Conservation (phyloP, 2,113 vertebrate species). For the Strix aluco region DNA sequence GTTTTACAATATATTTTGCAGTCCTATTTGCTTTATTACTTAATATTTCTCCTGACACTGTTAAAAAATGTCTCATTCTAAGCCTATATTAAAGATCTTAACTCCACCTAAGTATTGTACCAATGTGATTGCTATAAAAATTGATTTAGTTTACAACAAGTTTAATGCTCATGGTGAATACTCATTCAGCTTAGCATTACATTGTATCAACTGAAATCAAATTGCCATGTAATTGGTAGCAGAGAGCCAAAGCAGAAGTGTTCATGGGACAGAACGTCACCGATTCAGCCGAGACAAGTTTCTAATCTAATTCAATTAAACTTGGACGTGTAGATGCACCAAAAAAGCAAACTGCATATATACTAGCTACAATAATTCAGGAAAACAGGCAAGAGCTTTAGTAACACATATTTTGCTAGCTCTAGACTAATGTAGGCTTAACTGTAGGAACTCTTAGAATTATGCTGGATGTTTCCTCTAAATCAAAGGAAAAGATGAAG, state of each 20-base stretch:
- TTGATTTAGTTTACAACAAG: neutral
- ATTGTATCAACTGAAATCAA: neutral
- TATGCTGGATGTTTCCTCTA: neutral
- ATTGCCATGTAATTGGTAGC: neutral
- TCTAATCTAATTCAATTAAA: neutral
- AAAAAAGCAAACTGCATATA: accelerated
- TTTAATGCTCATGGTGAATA: neutral
- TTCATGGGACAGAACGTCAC: neutral
- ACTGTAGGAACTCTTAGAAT: neutral
- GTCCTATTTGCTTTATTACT: constrained; percentile 22
- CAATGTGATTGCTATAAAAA: neutral
- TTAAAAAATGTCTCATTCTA: neutral
- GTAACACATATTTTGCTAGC: neutral
- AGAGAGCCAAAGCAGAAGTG: neutral
- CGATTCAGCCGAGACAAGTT: neutral
- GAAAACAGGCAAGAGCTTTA: neutral
- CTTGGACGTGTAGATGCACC: neutral
- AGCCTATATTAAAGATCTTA: neutral
- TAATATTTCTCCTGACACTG: neutral
- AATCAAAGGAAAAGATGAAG: neutral
- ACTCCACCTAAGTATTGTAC: neutral
- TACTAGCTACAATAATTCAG: neutral
- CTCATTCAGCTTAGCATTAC: neutral
- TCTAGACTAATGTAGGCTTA: neutral
- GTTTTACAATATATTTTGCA: neutral